Conservation (phyloP, 2,888 invertebrate genomes). For the Sarcophaga variegata region DNA sequence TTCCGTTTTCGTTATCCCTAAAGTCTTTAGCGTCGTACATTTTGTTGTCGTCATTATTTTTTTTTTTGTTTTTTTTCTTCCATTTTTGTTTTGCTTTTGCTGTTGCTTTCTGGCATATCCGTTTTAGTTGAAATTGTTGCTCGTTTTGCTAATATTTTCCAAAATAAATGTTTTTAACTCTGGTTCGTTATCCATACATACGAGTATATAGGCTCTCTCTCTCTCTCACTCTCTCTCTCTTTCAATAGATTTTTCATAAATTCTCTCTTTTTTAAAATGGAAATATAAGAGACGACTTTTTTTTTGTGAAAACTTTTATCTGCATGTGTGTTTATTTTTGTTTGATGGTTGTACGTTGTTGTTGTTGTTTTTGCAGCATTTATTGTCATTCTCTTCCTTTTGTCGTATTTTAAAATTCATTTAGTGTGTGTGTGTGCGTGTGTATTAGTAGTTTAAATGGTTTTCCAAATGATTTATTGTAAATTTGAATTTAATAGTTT, state of each 20-base stretch:
- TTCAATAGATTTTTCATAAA: background rate
- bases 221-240: background rate
- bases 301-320: too few relatives aligned
- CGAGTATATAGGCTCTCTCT: background rate
- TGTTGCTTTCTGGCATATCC: constrained; percentile 36
- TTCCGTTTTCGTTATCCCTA: constrained; percentile 65
- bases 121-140: constrained; percentile 35
- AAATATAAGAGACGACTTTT: too few relatives aligned
- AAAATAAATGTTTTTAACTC: background rate
- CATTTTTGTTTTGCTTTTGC: background rate
- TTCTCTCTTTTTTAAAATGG: too few relatives aligned
- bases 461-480: constrained; percentile 32
- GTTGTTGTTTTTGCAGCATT: too few relatives aligned
- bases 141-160: constrained; percentile 1
- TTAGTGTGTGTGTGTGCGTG: background rate
- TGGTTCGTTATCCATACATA: too few relatives aligned
- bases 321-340: background rate
- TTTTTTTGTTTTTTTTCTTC: background rate
- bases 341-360: background rate
- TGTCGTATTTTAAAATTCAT: constrained; percentile 23
- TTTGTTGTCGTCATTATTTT: constrained; percentile 14
- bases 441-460: background rate
- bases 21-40: constrained; percentile 39
- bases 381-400: background rate
- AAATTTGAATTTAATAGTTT: constrained; percentile 39